phyloP scores from a whole-genome alignment of 2,797 vertebrate species.

The Sebastes taczanowskii region DNA sequence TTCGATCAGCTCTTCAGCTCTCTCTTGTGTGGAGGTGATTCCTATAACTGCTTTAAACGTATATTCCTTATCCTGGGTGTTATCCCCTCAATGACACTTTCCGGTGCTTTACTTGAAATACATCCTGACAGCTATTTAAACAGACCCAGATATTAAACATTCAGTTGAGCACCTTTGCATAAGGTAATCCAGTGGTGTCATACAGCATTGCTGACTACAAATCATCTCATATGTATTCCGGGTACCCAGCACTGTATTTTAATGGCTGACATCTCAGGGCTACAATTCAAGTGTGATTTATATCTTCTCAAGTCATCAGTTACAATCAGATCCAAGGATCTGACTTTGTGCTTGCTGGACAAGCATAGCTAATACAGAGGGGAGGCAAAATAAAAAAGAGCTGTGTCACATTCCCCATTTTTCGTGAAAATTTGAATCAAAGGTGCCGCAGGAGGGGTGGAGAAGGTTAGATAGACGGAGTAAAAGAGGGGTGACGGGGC shows the following conservation, averaged over 20 bases:
- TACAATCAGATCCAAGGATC: constrained; percentile 75
- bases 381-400: constrained; percentile 28
- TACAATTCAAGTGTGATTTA: constrained; percentile 79
- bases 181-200: constrained; percentile 65
- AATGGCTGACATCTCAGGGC: constrained; percentile 78
- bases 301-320: constrained; percentile 77
- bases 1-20: constrained; percentile 50
- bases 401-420: constrained; percentile 38
- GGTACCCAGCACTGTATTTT: constrained; percentile 71
- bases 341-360: constrained; percentile 58
- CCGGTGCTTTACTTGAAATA: constrained; percentile 53
- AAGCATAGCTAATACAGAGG: constrained; percentile 45
- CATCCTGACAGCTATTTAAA: constrained; percentile 66
- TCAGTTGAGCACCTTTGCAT: constrained; percentile 66
- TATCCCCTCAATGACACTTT: constrained; percentile 37
- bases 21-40: constrained; percentile 32
- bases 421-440: constrained; percentile 51
- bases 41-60: constrained; percentile 41
- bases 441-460: constrained; percentile 41
- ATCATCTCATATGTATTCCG: constrained; percentile 73
- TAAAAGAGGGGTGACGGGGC: constrained; percentile 40
- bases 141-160: constrained; percentile 62
- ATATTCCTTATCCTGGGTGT: constrained; percentile 39
- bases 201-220: constrained; percentile 67
- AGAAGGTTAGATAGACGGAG: constrained; percentile 37